These are phyloP conservation scores for Pantala flavescens DNA, from an alignment of 1,140 invertebrate genomes.

Conservation along the genomic window DNA sequence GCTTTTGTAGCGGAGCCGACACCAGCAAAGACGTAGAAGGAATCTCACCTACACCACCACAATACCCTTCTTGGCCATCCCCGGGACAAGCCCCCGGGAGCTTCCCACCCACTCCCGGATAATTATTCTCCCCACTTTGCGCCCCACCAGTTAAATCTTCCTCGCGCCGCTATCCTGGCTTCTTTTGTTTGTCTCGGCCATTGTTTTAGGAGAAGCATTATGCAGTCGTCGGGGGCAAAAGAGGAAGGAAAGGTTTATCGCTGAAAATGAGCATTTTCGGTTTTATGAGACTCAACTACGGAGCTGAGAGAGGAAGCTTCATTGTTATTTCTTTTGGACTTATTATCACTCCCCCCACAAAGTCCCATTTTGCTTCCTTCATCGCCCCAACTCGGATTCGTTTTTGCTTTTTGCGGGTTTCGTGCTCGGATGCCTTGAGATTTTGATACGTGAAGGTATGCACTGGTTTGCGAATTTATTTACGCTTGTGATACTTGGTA, in stretches of 20 bases:
- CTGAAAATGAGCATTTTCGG: not conserved
- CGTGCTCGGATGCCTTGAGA: no score
- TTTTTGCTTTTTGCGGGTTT: no score
- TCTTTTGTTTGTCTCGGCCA: conserved; percentile 1
- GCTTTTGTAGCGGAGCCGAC: not conserved
- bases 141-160: conserved; percentile 2
- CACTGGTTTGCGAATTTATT: no score
- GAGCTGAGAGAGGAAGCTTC: not conserved
- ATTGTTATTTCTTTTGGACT: conserved; percentile 5
- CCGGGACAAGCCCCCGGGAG: not conserved
- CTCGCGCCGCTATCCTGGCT: not conserved
- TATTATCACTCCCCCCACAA: not conserved
- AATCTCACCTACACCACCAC: not conserved
- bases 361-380: not conserved
- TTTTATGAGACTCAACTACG: not conserved
- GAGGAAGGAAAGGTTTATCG: conserved; percentile 8
- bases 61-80: not conserved
- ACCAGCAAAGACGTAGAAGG: not conserved
- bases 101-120: not conserved
- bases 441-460: no score
- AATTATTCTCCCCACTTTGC: no score
- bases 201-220: not conserved
- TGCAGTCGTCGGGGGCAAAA: not conserved
- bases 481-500: no score
- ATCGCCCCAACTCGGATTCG: not conserved